phyloP scores from a whole-genome alignment of 2,113 vertebrate genomes.

The Pterocles orientalis region DNA sequence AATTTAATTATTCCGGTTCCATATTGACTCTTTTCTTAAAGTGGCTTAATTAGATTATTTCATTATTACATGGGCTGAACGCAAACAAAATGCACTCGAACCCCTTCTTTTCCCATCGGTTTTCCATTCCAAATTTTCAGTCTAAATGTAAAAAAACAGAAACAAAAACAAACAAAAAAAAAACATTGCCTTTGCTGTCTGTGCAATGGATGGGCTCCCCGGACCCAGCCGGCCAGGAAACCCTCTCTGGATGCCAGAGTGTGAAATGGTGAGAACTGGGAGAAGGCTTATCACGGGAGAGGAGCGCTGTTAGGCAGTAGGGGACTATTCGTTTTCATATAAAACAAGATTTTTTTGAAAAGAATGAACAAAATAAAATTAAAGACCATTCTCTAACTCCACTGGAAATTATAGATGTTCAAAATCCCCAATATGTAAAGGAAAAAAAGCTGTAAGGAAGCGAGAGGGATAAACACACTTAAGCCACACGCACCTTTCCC shows the following conservation, averaged over 20 bases:
- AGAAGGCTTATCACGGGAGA: background rate
- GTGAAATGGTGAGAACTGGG: too few relatives aligned
- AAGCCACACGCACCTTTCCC: background rate
- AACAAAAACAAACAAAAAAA: too few relatives aligned
- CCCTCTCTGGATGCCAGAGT: too few relatives aligned
- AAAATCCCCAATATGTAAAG: background rate
- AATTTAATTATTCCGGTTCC: background rate
- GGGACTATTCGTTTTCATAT: background rate
- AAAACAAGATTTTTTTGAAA: background rate
- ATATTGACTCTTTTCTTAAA: background rate
- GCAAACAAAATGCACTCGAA: background rate
- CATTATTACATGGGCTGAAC: background rate
- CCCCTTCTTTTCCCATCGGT: background rate
- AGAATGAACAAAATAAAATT: background rate
- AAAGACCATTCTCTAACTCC: background rate
- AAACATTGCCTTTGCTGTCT: background rate
- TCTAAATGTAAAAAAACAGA: accelerated
- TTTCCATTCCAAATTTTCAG: background rate
- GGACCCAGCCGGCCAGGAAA: background rate
- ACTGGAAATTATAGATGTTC: background rate
- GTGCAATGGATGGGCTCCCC: background rate
- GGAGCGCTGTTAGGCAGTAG: too few relatives aligned
- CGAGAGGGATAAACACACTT: accelerated
- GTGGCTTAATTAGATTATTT: background rate
- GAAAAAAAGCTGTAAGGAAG: background rate